Base-by-base conservation (phyloP, 23 tunicate genomes). In the Aplidium turbinatum region DNA sequence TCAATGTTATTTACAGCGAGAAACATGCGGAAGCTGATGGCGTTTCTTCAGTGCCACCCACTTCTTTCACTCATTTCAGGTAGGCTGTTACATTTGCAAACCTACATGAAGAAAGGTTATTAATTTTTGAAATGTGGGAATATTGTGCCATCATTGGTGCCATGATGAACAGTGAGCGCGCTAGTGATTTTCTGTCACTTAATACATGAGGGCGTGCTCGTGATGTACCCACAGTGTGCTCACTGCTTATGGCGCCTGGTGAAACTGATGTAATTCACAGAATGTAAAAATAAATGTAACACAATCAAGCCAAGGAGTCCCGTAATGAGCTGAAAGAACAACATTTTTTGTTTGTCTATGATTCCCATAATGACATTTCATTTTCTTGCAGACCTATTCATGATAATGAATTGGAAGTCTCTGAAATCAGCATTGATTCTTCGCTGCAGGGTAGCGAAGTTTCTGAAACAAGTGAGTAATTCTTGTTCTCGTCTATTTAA, bases 31-130 rank as follows among this genome's bases (percentile, higher is more conserved):
- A 35, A 11, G 34, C 55, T 40, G 75, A 63, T 21, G 47, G 28
- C 1, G 29, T 39, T 21, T 27, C 78, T 5, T 34, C 31, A 13
- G 57, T 83, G 35, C 81, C 61, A 33, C 96, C 96, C 7, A 77
- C 96, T 3, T 71, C 89, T 19, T 52, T 48, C 13, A 89, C 96
- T 5, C 96, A 89, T 53, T 89, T 89, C 76, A 82, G 89, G 96
- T 89, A 47, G 35, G 33, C 36, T 39, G 1, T 42, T 9, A 42
- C 13, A n/a, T n/a, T n/a, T n/a, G n/a, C n/a, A n/a, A n/a, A n/a
- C n/a, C n/a, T n/a, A n/a, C n/a, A n/a, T n/a, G n/a, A n/a, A n/a
- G n/a, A n/a, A n/a, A n/a, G n/a, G n/a, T n/a, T n/a, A n/a, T 42
- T 42, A 42, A 9, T 42, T 42, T 42, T 42, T 42, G 11, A 42